Conservation (phyloP, 2,888 invertebrate species). For the Alcis repandata region DNA sequence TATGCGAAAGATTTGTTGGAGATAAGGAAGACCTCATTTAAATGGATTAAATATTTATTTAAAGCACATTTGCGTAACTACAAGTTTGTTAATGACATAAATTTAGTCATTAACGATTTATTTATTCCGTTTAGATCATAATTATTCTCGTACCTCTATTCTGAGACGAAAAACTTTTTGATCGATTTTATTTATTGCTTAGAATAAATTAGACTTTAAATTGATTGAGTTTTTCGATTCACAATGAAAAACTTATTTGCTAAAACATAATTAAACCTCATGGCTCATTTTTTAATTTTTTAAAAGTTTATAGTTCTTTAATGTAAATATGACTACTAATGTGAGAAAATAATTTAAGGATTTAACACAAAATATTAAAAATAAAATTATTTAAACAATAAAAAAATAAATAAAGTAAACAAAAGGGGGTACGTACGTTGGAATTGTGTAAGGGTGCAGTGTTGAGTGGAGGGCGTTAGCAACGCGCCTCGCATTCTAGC, state of each 20-base stretch:
- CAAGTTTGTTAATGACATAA: constrained; percentile 35
- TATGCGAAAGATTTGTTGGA: constrained; percentile 20
- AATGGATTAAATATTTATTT: constrained; percentile 38
- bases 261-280: neutral
- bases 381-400: constrained; percentile 54
- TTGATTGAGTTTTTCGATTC: neutral
- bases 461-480: constrained; percentile 85
- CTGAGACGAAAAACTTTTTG: constrained; percentile 15
- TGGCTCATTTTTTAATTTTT: neutral
- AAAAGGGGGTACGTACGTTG: constrained; percentile 83
- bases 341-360: constrained; percentile 44
- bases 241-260: neutral
- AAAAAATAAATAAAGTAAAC: constrained; percentile 63
- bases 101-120: constrained; percentile 29
- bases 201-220: neutral
- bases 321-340: constrained; percentile 1
- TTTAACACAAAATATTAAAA: constrained; percentile 50
- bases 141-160: constrained; percentile 9
- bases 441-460: constrained; percentile 83
- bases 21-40: constrained; percentile 21
- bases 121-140: constrained; percentile 17
- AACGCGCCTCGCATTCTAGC: constrained; percentile 87
- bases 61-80: constrained; percentile 29
- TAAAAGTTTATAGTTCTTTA: neutral
- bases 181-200: constrained; percentile 2